These are phyloP conservation scores for Cancer borealis DNA, from an alignment of 2,888 invertebrate species.

Conservation along the genomic window DNA sequence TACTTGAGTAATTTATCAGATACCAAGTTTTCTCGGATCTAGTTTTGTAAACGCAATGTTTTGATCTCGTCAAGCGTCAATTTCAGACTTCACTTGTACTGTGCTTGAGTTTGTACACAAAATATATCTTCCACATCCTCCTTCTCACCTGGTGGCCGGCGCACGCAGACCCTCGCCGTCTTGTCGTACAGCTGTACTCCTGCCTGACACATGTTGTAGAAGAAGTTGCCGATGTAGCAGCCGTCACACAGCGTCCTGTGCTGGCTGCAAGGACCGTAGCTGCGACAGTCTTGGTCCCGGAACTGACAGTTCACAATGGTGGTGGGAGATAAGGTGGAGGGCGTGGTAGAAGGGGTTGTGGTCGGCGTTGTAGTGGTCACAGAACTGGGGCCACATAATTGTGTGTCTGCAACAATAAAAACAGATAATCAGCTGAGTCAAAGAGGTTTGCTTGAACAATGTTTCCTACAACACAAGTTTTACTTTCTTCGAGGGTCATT, in stretches of 20 bases:
- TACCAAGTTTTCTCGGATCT: not conserved
- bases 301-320: not conserved
- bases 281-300: not conserved
- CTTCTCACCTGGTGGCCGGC: not conserved
- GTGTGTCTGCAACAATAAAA: not conserved
- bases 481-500: no score
- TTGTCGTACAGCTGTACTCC: slow-evolving; percentile 5
- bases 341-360: not conserved
- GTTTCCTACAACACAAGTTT: no score
- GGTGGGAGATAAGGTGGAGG: not conserved
- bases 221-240: slow-evolving; percentile 7
- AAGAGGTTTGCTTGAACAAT: no score
- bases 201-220: slow-evolving; percentile 23
- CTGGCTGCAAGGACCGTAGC: slow-evolving; percentile 24
- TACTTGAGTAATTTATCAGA: not conserved
- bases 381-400: not conserved
- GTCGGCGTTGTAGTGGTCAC: not conserved
- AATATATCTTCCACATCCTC: not conserved
- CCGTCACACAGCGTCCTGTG: slow-evolving; percentile 38
- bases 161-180: slow-evolving; percentile 31
- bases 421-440: no score
- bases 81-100: not conserved
- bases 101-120: not conserved
- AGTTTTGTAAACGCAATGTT: not conserved
- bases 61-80: not conserved